Conservation (phyloP, 1,140 invertebrate species). For the Scaptomyza graminum region DNA sequence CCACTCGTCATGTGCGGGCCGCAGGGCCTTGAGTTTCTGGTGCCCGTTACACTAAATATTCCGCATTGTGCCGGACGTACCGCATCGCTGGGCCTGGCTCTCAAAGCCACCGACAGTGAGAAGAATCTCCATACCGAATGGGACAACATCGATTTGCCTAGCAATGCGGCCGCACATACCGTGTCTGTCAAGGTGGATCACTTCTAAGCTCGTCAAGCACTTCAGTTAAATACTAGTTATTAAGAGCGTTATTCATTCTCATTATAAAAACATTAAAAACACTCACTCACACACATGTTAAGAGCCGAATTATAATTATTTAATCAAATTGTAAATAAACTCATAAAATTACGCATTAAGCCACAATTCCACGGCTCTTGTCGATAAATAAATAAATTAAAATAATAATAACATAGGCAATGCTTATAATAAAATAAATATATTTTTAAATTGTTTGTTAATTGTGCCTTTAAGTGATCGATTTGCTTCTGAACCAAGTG, state of each 20-base stretch:
- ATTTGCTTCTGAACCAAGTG: conserved; percentile 61
- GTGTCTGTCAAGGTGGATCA: conserved; percentile 95
- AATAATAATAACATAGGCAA: conserved; percentile 44
- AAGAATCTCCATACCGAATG: conserved; percentile 88
- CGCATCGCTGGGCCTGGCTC: conserved; percentile 88
- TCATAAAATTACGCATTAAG: conserved; percentile 46
- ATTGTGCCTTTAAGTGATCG: conserved; percentile 78
- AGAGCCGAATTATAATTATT: conserved; percentile 25
- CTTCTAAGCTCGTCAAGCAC: conserved; percentile 86
- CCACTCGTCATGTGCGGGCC: conserved; percentile 98
- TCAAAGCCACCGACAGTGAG: conserved; percentile 93
- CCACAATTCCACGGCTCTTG: conserved; percentile 51
- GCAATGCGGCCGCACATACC: conserved; percentile 91
- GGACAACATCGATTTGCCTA: conserved; percentile 90
- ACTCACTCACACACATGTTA: conserved; percentile 18
- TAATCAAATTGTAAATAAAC: conserved; percentile 63
- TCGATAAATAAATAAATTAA: conserved; percentile 3
- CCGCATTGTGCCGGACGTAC: conserved; percentile 90
- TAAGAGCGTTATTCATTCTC: conserved; percentile 33
- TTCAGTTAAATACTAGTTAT: conserved; percentile 30
- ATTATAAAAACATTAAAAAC: conserved; percentile 19
- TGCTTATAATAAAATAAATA: conserved; percentile 64
- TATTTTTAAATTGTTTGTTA: conserved; percentile 73
- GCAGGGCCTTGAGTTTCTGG: conserved; percentile 93
- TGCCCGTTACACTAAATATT: conserved; percentile 93